Conservation (phyloP, 2,113 vertebrate species). For the Morone chrysops region DNA sequence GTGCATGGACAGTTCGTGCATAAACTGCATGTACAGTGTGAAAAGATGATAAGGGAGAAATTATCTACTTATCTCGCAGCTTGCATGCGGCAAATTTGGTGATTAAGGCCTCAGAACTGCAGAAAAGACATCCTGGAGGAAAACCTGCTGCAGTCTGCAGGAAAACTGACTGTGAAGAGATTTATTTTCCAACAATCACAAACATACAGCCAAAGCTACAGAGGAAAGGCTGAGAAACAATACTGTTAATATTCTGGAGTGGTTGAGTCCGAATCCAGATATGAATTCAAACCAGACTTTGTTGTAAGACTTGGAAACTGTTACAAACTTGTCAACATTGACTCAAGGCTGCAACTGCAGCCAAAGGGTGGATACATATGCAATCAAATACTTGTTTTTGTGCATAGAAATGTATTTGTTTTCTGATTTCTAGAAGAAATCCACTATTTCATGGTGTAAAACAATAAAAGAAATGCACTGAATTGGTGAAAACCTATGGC, state of each 20-base stretch:
- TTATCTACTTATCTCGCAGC: too few species aligned
- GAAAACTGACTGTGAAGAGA: neutral
- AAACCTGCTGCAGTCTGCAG: neutral
- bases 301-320: neutral
- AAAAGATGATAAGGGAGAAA: neutral
- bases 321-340: neutral
- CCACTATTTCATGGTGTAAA: neutral
- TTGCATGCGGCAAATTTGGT: neutral
- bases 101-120: neutral
- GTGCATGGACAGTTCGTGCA: too few species aligned
- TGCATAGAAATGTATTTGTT: too few species aligned
- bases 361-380: neutral
- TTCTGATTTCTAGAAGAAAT: neutral
- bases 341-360: neutral
- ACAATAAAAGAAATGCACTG: neutral
- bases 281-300: neutral
- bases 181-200: neutral
- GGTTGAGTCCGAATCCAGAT: constrained; percentile 2
- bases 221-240: neutral
- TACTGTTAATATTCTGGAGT: neutral
- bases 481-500: neutral
- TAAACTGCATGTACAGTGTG: too few species aligned
- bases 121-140: neutral
- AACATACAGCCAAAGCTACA: neutral
- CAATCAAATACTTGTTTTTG: neutral